Conservation (phyloP, 2,888 invertebrate genomes). For the Cyrtodaria siliqua region DNA sequence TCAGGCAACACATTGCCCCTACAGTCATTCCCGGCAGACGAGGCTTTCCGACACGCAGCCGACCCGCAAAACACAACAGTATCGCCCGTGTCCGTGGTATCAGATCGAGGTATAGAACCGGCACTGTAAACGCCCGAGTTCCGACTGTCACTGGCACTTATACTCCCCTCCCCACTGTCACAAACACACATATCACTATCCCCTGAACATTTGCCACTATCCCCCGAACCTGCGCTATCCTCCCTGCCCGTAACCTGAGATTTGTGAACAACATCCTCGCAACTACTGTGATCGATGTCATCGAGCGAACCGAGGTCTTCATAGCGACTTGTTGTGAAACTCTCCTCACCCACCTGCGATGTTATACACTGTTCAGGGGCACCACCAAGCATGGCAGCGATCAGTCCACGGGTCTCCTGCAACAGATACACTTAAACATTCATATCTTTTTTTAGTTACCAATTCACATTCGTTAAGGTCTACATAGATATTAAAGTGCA, state of each 20-base stretch:
- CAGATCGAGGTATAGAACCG: slow-evolving; percentile 27
- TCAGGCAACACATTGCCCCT: not conserved
- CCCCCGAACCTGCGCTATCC: slow-evolving; percentile 8
- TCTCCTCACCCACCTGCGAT: slow-evolving; percentile 41
- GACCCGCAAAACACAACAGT: not conserved
- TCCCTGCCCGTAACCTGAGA: slow-evolving; percentile 22
- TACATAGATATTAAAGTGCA: too few species aligned
- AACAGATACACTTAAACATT: slow-evolving; percentile 27
- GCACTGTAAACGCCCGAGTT: not conserved
- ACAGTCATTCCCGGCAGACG: too few species aligned
- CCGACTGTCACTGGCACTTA: slow-evolving; percentile 26
- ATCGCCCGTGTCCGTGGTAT: slow-evolving; percentile 36
- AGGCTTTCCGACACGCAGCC: not conserved
- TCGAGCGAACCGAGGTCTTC: slow-evolving; percentile 65
- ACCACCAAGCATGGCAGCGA: slow-evolving; percentile 71
- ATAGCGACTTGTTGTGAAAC: slow-evolving; percentile 39
- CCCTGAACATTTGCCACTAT: not conserved
- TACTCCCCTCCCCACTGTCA: slow-evolving; percentile 35
- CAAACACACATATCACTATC: slow-evolving; percentile 10
- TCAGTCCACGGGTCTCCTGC: slow-evolving; percentile 70
- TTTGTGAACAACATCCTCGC: slow-evolving; percentile 44
- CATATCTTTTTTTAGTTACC: too few species aligned
- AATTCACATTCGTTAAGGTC: too few species aligned
- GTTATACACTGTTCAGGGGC: slow-evolving; percentile 51
- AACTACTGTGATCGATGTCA: slow-evolving; percentile 68